Base-by-base conservation (phyloP, 2,797 vertebrate genomes). In the Chiroxiphia lanceolata region DNA sequence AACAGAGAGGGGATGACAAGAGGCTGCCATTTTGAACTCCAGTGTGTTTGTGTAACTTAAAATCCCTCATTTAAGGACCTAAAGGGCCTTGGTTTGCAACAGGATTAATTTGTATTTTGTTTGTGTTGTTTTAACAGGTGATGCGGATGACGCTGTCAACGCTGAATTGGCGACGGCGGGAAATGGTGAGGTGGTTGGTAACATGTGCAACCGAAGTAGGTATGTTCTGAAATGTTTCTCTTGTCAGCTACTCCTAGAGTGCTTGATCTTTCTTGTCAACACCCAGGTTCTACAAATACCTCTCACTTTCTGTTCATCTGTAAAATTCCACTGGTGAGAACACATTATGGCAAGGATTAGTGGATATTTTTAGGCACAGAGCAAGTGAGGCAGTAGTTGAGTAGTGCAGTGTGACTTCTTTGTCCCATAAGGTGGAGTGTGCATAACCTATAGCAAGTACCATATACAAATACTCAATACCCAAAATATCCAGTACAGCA, bases 141-240 rank as follows among this genome's bases (percentile, higher is more conserved):
- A 99, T 99, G 99, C 98, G 99, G 93, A 99, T 99, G 99, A 99
- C 99, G 0, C 97, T 99, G 95, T 99, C 99, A 78, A 99, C 99
- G 1, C 97, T 99, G 97, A 99, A 99, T 96, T 99, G 99, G 99
- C 98, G 99, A 78, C 98, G 99, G 36, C 98, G 99, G 95, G 99
- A 99, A 97, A 99, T 99, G 99, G 99, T 99, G 95, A 99, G 99
- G 95, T 99, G 99, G 99, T 98, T 99, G 97, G 99, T 99, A 97
- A 99, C 99, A 8, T 99, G 99, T 98, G 99, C 99, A 97, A 99
- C 99, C 94, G 99, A 99, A 99, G 99, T 99, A 85, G 99, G 99
- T 99, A 97, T 95, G 99, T 99, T 90, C 61, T 57, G 65, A 53
- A 76, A 60, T 50, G 9, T 40, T 94, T 33, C 23, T 77, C 27